Base-by-base conservation (phyloP, 2,113 vertebrate species). In the Asarcornis scutulata region DNA sequence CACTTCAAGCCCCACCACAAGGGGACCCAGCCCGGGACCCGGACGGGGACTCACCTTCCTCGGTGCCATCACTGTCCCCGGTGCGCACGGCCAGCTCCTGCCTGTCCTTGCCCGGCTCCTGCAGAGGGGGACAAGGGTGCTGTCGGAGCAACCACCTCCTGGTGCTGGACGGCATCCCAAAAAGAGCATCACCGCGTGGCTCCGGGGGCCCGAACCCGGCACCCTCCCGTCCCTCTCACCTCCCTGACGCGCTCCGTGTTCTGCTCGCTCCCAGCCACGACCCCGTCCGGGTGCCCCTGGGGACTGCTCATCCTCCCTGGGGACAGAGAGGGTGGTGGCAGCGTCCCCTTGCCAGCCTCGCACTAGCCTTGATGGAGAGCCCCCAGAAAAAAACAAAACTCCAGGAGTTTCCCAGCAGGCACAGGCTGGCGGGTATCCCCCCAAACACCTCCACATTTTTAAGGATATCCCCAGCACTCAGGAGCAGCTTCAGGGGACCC, bases 1-100 rank as follows among this genome's bases (percentile, higher is more conserved):
- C 38, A 4, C 63, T 68, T 71, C 58, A 55, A 50, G 16, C 18
- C 31, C 46, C 38, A 11, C 23, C 20, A 32, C 3, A 10, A 44
- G 18, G 38, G 6, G 11, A 53, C 42, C 18, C 63, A 78, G 78
- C 7, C 11, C 66, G 80, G 85, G 48, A 29, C 36, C 21, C 13
- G 69, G 58, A 21, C 5, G 66, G 71, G 80, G 73, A 52, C 74
- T 96, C 89, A 95, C 99, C 99, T 97, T 98, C 98, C 7, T 98
- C 96, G 2, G 96, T 98, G 77, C 97, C 89, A 1, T 97, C 97
- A 17, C 95, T 96, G 93, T 85, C 95, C 58, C 62, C 17, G 14
- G 68, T n/a, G 34, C 8, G 27, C 73, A 59, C 38, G 62, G 94
- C 67, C 83, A n/a, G 74, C 64, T 79, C 92, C 80, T 88, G 94